Evolutionary conservation across 2,888 invertebrate genomes (phyloP), one percentile per base, ranked within the genome.

Genomic region (Drosophila histrio): DNA sequence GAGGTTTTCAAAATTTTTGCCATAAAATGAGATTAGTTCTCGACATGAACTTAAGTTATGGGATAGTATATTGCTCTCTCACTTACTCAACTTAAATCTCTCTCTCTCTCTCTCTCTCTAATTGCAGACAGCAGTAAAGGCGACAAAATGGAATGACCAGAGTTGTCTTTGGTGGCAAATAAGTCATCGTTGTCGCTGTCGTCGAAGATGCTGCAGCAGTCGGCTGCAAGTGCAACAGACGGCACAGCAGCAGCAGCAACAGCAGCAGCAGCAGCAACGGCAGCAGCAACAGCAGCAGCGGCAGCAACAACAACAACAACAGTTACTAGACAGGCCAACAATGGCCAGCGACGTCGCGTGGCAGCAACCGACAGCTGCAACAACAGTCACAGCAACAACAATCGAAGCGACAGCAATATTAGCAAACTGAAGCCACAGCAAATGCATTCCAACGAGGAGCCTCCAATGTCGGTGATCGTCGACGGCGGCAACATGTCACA

Each of bases 361-460:
- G 82, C 78, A 79, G 63, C 75, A 62, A 70, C 49, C 50, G 70
- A 68, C 34, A 64, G 76, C 70, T 72, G 69, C 85, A 75, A 28
- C 54, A 66, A 34, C 61, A 46, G 70, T 11, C 43, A 43, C 26
- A 54, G n/a, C 43, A 68, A 32, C 44, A 58, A 26, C 28, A 62
- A 38, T 34, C 68, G 2, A 52, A 78, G 28, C 57, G 57, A 36
- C 49, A 64, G n/a, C 49, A 77, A 11, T 53, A 70, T 30, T 56
- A 76, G 30, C 57, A 79, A 62, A 72, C 46, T 77, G 56, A 69
- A 57, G 67, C 28, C 69, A 69, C 64, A 73, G 46, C 84, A 75
- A 80, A 90, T 90, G 89, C 90, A 89, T 90, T 89, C 89, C 89
- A 89, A 82, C 79, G 87, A 87, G 69, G 88, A 88, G 70, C 77